These are phyloP conservation scores for Mus minutoides DNA, from an alignment of 2,797 vertebrate genomes.

Conservation along the genomic window DNA sequence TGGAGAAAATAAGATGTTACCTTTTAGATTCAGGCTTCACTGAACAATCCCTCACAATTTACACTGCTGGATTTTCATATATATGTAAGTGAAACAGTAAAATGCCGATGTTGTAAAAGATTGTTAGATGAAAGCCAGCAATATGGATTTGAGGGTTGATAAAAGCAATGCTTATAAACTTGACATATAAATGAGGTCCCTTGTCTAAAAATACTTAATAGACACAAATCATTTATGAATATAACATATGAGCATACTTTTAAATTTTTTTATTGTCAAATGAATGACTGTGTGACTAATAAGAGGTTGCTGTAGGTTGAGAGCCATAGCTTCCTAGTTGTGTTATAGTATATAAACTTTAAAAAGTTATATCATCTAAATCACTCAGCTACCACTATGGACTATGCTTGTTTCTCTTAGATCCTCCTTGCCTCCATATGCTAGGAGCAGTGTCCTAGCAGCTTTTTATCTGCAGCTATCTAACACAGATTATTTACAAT, in stretches of 20 bases:
- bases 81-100: not conserved
- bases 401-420: too few relatives aligned
- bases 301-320: not conserved
- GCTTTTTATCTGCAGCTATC: not conserved
- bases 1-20: not conserved
- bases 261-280: not conserved
- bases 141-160: not conserved
- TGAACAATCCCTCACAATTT: not conserved
- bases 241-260: not conserved
- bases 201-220: slow-evolving; percentile 17
- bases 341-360: not conserved
- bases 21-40: not conserved
- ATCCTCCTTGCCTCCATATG: not conserved
- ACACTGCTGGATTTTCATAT: not conserved
- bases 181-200: not conserved
- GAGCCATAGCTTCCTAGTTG: not conserved
- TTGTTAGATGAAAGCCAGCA: not conserved
- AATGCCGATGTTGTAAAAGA: not conserved
- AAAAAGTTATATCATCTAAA: too few relatives aligned
- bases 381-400: not conserved
- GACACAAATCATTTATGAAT: not conserved
- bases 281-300: not conserved
- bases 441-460: not conserved
- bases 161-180: not conserved
- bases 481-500: not conserved